phyloP scores from a whole-genome alignment of 2,888 invertebrate species.

The Auanema sp. region DNA sequence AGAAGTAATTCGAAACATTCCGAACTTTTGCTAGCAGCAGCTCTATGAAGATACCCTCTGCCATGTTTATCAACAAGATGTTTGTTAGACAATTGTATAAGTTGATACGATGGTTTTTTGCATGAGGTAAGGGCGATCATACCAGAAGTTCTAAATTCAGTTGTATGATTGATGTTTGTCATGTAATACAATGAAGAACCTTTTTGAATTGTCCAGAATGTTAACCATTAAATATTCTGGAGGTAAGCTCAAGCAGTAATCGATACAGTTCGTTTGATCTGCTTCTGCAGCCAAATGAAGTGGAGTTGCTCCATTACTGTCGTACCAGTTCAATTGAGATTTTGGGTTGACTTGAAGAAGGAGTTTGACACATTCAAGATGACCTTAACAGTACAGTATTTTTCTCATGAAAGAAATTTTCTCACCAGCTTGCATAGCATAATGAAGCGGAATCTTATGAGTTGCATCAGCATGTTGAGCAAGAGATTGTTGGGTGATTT shows the following conservation, averaged over 20 bases:
- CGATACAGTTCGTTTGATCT: slow-evolving; percentile 14
- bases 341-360: background rate
- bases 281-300: slow-evolving; percentile 18
- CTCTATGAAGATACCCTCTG: slow-evolving; percentile 16
- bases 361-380: background rate
- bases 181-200: too few relatives aligned
- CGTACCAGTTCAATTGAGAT: background rate
- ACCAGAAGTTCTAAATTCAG: background rate
- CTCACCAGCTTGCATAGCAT: slow-evolving; percentile 21
- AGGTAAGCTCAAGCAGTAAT: slow-evolving; percentile 1
- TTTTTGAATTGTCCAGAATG: background rate
- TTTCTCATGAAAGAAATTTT: slow-evolving; percentile 1
- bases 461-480: slow-evolving; percentile 2
- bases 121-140: background rate
- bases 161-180: background rate
- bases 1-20: slow-evolving; percentile 7
- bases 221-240: slow-evolving; percentile 1
- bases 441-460: slow-evolving; percentile 19
- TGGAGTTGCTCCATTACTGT: slow-evolving; percentile 14
- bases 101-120: background rate
- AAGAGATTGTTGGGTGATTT: background rate
- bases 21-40: slow-evolving; percentile 7
- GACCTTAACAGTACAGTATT: background rate
- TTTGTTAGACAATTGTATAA: background rate
- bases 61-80: slow-evolving; percentile 2